phyloP scores from a whole-genome alignment of 2,797 vertebrate species.

The Pipistrellus pygmaeus region DNA sequence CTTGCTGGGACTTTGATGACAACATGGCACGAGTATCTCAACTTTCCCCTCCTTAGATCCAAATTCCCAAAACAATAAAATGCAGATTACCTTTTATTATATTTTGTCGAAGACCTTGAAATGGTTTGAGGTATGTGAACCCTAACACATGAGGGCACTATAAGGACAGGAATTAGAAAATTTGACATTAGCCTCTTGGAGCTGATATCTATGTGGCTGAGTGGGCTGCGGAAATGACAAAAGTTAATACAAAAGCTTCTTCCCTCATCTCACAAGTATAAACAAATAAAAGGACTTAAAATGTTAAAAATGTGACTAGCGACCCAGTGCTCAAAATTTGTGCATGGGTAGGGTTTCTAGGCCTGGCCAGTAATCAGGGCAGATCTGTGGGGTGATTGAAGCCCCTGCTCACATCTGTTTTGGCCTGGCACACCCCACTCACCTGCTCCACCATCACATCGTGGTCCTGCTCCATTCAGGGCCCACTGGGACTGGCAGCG shows the following conservation, averaged over 20 bases:
- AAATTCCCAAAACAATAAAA: background rate
- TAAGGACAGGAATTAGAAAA: constrained; percentile 1
- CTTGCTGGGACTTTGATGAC: background rate
- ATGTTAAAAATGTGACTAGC: background rate
- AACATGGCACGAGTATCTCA: background rate
- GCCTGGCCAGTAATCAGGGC: too few species aligned
- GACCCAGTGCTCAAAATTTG: too few species aligned
- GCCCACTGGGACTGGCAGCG: too few species aligned
- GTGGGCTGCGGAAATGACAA: background rate
- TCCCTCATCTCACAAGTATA: background rate
- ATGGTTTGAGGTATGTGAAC: background rate
- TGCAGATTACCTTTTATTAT: background rate
- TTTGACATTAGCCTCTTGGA: background rate
- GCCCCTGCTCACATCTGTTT: accelerated
- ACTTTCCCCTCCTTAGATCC: background rate
- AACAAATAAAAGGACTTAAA: background rate
- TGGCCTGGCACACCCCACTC: accelerated
- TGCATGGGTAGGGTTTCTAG: too few species aligned
- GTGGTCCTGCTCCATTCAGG: accelerated
- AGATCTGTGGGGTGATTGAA: too few species aligned
- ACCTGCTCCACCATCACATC: too few species aligned
- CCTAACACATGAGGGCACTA: background rate
- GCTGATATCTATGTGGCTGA: background rate
- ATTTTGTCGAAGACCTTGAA: background rate
- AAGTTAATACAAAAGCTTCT: background rate